A percentile compares a stretch with the other conserved stretches of the same genome.
phyloP scores from a whole-genome alignment of 2,888 invertebrate genomes.

The Lydus trimaculatus region DNA sequence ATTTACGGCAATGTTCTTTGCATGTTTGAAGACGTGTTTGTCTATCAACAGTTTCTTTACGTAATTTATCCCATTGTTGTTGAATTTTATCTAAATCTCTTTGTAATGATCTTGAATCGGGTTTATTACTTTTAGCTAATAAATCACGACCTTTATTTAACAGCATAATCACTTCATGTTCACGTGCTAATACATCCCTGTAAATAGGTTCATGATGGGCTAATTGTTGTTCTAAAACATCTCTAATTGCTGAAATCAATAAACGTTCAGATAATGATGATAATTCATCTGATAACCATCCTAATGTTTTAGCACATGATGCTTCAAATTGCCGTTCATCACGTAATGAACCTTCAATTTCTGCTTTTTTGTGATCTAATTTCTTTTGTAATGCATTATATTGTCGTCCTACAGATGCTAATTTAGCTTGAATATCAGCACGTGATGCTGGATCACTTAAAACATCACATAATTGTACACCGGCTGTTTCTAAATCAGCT shows the following conservation, averaged over 20 bases:
- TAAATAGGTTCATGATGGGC: constrained; percentile 90
- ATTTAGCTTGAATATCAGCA: constrained; percentile 89
- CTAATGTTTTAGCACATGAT: constrained; percentile 85
- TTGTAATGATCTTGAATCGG: constrained; percentile 70
- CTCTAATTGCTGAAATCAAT: constrained; percentile 85
- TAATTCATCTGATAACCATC: constrained; percentile 87
- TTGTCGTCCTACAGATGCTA: constrained; percentile 85
- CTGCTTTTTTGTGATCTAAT: constrained; percentile 87
- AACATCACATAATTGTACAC: constrained; percentile 85
- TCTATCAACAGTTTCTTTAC: constrained; percentile 86
- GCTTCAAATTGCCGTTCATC: constrained; percentile 92
- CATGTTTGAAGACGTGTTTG: constrained; percentile 88
- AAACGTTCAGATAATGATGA: constrained; percentile 78
- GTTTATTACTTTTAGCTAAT: constrained; percentile 58
- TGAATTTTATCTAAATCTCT: constrained; percentile 89
- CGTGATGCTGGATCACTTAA: constrained; percentile 89
- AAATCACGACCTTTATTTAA: constrained; percentile 88
- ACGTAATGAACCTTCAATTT: constrained; percentile 77
- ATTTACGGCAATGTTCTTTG: constrained; percentile 91
- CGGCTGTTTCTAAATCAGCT: constrained; percentile 89
- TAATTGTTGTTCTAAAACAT: constrained; percentile 84
- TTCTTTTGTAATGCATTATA: constrained; percentile 90
- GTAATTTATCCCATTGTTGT: constrained; percentile 90
- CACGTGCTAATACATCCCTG: constrained; percentile 84
- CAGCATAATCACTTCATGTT: constrained; percentile 93